These are phyloP conservation scores for Conops quadrifasciatus DNA, from an alignment of 2,888 invertebrate genomes.

Conservation along the genomic window DNA sequence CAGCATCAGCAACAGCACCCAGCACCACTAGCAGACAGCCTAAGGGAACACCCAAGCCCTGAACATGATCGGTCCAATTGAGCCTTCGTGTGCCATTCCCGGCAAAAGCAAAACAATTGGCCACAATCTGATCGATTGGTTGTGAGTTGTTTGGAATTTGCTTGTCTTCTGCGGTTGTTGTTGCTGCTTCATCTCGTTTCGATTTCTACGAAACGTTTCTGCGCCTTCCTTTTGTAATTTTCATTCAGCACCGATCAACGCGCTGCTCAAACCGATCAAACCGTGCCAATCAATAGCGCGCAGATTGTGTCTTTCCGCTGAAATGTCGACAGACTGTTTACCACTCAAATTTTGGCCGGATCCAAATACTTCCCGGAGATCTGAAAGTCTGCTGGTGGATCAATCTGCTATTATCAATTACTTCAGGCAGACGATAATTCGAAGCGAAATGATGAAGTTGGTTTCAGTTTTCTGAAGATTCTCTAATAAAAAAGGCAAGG, in stretches of 20 bases:
- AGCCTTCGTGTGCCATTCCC: neutral
- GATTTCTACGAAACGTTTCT: constrained; percentile 1
- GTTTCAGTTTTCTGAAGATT: too few species aligned
- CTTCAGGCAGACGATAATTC: too few species aligned
- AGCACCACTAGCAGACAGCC: neutral
- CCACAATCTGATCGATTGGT: constrained; percentile 8
- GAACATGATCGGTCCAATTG: neutral
- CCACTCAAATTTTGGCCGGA: too few species aligned
- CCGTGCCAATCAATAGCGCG: neutral
- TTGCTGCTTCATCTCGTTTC: neutral
- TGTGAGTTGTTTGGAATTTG: constrained; percentile 15
- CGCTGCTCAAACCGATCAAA: too few species aligned
- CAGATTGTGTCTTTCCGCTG: constrained; percentile 11
- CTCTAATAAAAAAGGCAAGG: too few species aligned
- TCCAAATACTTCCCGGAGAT: too few species aligned
- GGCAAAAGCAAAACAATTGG: neutral
- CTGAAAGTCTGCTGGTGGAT: too few species aligned
- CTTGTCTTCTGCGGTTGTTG: constrained; percentile 4
- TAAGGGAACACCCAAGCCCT: neutral
- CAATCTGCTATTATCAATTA: too few species aligned
- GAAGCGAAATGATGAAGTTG: too few species aligned
- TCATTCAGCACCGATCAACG: neutral
- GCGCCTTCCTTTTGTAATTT: neutral
- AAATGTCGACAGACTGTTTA: too few species aligned
- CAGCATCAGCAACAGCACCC: neutral